Evolutionary conservation across 2,797 vertebrate genomes (phyloP), one percentile per base, ranked within the genome.

Genomic region (Rhabdomys pumilio): DNA sequence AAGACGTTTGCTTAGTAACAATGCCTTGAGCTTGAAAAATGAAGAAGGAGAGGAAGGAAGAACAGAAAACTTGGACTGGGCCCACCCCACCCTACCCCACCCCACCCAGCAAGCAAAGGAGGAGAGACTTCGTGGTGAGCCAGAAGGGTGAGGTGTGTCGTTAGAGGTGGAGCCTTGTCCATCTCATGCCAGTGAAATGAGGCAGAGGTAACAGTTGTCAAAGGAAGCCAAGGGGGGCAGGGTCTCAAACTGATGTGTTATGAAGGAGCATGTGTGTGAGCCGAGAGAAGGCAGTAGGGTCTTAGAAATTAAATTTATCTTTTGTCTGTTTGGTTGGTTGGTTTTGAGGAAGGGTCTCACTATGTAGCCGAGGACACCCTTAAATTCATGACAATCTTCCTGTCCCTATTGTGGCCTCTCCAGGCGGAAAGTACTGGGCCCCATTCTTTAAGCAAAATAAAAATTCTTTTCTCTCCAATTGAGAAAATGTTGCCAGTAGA

Each of bases 401-500:
- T 61, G 72, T 20, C 6, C n/a, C 47, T 65, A 12, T 17, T 65
- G 53, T 72, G 53, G 22, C 26, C 55, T 61, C 55, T 77, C 15
- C 41, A 89, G 55, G 38, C 7, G 72, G 12, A 61, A 76, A 47
- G 41, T 61, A 47, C 11, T 61, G 72, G 67, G 24, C 6, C n/a
- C 1, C 0, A 79, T 59, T 95, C 41, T 94, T 86, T 79, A 63
- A 85, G 72, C 15, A 76, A 41, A 26, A 31, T 90, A 44, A 86
- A 75, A 65, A 53, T 38, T 57, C 13, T 22, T 65, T 89, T 93
- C 44, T 61, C 50, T 86, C 31, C 44, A 12, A 14, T 41, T 59
- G 47, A 34, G 41, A 91, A 92, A 87, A 63, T 14, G 8, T 76
- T 59, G 55, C 96, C 95, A 89, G 47, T 55, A 90, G 94, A 59